Percentiles rank a stretch among this genome's conserved stretches.
Conservation (phyloP, 2,797 vertebrate genomes). For the Myotis planiceps region DNA sequence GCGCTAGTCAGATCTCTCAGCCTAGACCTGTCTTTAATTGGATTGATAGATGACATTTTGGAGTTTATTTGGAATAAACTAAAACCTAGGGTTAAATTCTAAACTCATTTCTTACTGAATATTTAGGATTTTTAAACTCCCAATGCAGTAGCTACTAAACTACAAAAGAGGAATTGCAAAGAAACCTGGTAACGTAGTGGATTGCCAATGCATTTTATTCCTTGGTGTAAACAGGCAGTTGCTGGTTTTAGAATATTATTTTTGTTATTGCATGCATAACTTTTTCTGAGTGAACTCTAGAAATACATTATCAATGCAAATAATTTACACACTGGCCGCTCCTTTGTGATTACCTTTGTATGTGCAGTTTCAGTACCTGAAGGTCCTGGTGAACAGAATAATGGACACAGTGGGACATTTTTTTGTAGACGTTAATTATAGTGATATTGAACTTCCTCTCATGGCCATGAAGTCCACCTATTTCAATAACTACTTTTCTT, state of each 20-base stretch:
- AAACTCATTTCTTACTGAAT: neutral
- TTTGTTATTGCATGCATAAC: neutral
- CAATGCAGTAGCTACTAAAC: neutral
- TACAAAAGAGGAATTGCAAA: neutral
- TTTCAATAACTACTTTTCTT: neutral
- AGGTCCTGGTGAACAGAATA: neutral
- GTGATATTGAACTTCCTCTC: neutral
- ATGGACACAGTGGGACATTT: neutral
- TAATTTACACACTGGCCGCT: neutral
- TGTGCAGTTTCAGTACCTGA: neutral
- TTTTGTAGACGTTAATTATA: neutral
- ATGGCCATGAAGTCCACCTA: neutral
- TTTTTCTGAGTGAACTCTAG: neutral
- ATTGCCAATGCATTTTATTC: neutral
- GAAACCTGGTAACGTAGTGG: neutral
- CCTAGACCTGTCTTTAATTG: neutral
- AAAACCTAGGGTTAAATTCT: neutral
- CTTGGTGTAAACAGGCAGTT: neutral
- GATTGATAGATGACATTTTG: neutral
- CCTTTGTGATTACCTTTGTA: neutral
- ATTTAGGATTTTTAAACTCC: neutral
- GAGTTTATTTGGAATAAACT: neutral
- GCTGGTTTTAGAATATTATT: neutral
- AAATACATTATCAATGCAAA: neutral
- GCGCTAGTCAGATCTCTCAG: neutral